These are phyloP conservation scores for Colletes latitarsis DNA, from an alignment of 1,140 invertebrate genomes.

Conservation along the genomic window DNA sequence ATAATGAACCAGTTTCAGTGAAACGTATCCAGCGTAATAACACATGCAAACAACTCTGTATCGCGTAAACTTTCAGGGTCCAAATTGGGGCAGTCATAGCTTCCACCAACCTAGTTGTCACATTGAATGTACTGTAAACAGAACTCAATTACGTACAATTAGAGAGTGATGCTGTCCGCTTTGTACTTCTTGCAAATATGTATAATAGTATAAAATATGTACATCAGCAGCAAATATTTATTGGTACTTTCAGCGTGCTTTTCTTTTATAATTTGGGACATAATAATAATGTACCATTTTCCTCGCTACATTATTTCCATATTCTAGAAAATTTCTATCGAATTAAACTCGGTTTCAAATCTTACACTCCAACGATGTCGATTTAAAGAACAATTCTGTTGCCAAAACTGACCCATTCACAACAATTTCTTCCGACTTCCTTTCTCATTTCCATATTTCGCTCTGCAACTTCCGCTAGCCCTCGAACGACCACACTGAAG, in stretches of 20 bases:
- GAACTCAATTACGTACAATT: neutral
- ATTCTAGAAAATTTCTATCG: neutral
- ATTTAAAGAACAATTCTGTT: neutral
- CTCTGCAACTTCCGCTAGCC: neutral
- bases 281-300: no score
- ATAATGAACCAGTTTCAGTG: no score
- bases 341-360: no score
- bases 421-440: neutral
- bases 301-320: no score
- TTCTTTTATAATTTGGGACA: no score
- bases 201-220: no score
- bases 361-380: neutral
- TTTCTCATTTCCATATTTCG: slow-evolving; percentile 4
- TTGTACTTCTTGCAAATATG: no score
- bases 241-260: no score
- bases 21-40: no score
- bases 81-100: neutral
- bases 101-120: neutral
- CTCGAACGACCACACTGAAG: slow-evolving; percentile 4
- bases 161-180: neutral
- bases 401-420: neutral
- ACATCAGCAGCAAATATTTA: no score
- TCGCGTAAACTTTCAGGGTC: neutral
- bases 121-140: neutral
- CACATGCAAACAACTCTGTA: neutral